Conservation (phyloP, 1,140 invertebrate species). For the Telenomus remus region DNA sequence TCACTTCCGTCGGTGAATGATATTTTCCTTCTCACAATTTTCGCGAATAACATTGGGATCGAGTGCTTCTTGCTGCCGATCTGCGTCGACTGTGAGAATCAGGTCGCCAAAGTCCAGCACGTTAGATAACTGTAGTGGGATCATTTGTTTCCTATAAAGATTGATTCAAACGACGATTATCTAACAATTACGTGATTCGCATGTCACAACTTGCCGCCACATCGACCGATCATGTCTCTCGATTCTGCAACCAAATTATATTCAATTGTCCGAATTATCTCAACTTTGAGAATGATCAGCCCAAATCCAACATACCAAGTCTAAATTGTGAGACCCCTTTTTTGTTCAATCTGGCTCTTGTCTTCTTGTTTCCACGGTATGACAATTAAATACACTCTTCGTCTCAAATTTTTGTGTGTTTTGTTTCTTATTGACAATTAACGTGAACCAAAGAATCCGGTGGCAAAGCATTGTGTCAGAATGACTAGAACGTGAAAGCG, state of each 20-base stretch:
- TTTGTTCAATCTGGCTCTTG: no score
- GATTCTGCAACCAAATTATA: conserved; percentile 33
- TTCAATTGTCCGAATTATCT: no score
- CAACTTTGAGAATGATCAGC: no score
- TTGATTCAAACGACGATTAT: conserved; percentile 61
- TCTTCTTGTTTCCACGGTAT: no score
- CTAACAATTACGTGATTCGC: conserved; percentile 59
- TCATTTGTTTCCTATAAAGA: conserved; percentile 58
- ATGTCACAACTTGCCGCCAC: conserved; percentile 32
- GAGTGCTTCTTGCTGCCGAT: conserved; percentile 29
- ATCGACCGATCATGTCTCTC: conserved; percentile 11
- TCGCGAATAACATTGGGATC: conserved; percentile 44
- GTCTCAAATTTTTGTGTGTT: conserved; percentile 37
- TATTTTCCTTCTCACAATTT: conserved; percentile 58
- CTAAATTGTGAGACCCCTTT: no score
- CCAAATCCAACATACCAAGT: no score
- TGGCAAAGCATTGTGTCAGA: conserved; percentile 55
- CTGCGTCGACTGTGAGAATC: conserved; percentile 62
- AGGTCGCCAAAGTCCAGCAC: conserved; percentile 54
- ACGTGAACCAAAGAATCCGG: conserved; percentile 49
- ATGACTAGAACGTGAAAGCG: conserved; percentile 71
- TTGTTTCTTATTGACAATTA: conserved; percentile 52
- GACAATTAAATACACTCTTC: conserved; percentile 20
- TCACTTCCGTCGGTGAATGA: conserved; percentile 42
- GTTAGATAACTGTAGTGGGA: conserved; percentile 60